Conservation (phyloP, 2,888 invertebrate genomes). For the Xanthorhoe designata region DNA sequence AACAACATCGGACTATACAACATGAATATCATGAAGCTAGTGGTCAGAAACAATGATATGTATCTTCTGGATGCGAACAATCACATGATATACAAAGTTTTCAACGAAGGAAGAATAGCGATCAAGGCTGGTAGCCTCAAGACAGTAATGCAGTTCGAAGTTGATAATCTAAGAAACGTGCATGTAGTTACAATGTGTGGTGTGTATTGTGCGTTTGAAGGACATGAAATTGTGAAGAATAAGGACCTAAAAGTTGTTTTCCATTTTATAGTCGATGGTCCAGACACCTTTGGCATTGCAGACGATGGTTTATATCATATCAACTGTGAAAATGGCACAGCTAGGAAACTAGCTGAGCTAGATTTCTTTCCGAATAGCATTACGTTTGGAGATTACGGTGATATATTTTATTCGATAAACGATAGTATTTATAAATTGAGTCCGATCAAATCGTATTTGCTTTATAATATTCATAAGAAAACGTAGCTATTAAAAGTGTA, state of each 20-base stretch:
- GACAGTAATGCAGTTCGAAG: conserved; percentile 72
- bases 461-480: conserved; percentile 63
- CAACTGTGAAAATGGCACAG: conserved; percentile 71
- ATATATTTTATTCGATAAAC: conserved; percentile 69
- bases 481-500: conserved; percentile 27
- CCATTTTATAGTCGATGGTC: conserved; percentile 64
- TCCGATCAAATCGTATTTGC: conserved; percentile 68
- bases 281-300: conserved; percentile 64
- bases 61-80: conserved; percentile 73
- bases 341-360: conserved; percentile 60
- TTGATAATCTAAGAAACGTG: conserved; percentile 67
- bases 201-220: conserved; percentile 64
- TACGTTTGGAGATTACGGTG: conserved; percentile 75
- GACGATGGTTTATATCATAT: conserved; percentile 67
- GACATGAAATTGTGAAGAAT: conserved; percentile 67
- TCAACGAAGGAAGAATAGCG: conserved; percentile 56
- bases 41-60: conserved; percentile 72
- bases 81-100: conserved; percentile 74
- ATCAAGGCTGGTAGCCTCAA: conserved; percentile 61
- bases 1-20: conserved; percentile 71
- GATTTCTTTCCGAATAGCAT: conserved; percentile 68
- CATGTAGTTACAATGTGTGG: conserved; percentile 76
- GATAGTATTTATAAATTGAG: conserved; percentile 67
- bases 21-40: conserved; percentile 72
- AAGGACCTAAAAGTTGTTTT: conserved; percentile 63